Evolutionary conservation across 2,797 vertebrate genomes (phyloP).

Genomic region (Tiaroga cobitis): DNA sequence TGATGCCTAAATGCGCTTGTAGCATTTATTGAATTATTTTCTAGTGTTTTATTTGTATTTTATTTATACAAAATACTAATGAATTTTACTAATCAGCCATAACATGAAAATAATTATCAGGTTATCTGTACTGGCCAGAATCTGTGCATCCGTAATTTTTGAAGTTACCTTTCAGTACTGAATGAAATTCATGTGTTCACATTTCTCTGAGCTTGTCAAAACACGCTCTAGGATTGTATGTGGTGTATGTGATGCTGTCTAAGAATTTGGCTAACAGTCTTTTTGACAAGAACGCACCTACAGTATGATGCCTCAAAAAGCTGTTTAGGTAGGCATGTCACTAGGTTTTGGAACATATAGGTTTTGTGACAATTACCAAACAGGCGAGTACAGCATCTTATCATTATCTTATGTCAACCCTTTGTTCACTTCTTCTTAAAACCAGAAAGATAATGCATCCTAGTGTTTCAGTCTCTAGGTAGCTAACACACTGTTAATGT

Average conservation of each 20-base stretch:
- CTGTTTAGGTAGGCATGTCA: neutral
- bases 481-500: neutral
- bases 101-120: neutral
- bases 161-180: neutral
- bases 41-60: neutral
- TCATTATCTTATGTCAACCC: constrained; percentile 32
- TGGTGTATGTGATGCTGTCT: no score
- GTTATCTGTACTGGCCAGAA: neutral
- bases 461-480: constrained; percentile 1
- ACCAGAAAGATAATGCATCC: constrained; percentile 34
- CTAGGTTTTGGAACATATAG: constrained; percentile 9
- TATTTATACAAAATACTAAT: neutral
- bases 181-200: neutral
- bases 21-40: neutral
- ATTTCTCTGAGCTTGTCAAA: neutral
- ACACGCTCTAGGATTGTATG: neutral
- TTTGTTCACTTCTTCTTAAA: constrained; percentile 1
- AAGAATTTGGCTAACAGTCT: no score
- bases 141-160: neutral
- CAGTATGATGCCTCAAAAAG: neutral
- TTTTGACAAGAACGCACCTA: neutral
- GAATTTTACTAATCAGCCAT: neutral
- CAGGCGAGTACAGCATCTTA: constrained; percentile 21
- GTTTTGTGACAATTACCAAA: neutral
- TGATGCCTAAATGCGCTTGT: neutral